Conservation (phyloP, 2,888 invertebrate genomes). For the Ophion slaviceki region DNA sequence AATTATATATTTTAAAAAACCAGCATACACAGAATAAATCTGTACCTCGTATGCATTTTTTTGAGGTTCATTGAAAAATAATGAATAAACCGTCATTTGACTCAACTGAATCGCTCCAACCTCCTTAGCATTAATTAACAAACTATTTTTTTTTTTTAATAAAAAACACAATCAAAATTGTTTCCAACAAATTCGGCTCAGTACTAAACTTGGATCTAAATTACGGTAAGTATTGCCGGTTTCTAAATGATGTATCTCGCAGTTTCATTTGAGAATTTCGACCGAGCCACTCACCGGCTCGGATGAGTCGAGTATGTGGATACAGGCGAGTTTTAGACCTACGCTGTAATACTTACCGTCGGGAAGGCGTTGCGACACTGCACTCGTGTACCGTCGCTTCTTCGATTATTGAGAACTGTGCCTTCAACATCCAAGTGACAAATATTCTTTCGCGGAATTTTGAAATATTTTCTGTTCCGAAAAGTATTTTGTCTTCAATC, state of each 20-base stretch:
- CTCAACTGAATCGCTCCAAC: too few species aligned
- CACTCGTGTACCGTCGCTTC: conserved; percentile 15
- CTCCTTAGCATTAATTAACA: too few species aligned
- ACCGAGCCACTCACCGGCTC: not conserved
- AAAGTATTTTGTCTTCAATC: too few species aligned
- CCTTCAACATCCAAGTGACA: not conserved
- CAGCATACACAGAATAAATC: too few species aligned
- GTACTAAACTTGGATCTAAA: not conserved
- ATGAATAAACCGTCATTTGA: too few species aligned
- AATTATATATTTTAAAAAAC: too few species aligned
- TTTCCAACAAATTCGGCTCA: not conserved
- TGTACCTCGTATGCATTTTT: too few species aligned
- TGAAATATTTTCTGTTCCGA: not conserved
- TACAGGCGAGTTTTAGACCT: conserved; percentile 17
- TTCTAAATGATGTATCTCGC: conserved; percentile 74
- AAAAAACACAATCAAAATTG: not conserved
- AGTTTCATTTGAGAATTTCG: conserved; percentile 35
- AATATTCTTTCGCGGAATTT: not conserved
- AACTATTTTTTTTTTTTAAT: too few species aligned
- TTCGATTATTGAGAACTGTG: not conserved
- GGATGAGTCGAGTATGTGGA: conserved; percentile 7
- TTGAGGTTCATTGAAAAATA: too few species aligned
- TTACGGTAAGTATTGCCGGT: conserved; percentile 68
- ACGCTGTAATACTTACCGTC: conserved; percentile 20
- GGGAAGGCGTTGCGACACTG: conserved; percentile 44